Evolutionary conservation across 1,140 invertebrate genomes (phyloP).

Genomic region (Drosophila aff.): DNA sequence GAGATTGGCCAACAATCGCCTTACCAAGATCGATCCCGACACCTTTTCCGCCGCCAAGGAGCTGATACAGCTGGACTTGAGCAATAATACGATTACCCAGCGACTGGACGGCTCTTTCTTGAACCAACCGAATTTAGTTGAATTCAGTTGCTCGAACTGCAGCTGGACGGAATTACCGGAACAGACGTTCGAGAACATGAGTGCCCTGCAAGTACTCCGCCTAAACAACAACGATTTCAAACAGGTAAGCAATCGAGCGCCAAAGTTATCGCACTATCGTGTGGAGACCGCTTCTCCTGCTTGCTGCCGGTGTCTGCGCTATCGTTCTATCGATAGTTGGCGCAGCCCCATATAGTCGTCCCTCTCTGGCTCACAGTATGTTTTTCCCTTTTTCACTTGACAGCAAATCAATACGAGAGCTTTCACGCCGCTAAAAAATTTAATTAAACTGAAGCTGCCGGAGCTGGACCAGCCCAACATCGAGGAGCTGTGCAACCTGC

Average conservation of each 20-base stretch:
- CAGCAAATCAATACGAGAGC: slow-evolving; percentile 84
- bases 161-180: slow-evolving; percentile 76
- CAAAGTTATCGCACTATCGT: slow-evolving; percentile 21
- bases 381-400: slow-evolving; percentile 31
- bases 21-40: slow-evolving; percentile 86
- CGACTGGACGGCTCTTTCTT: slow-evolving; percentile 77
- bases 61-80: slow-evolving; percentile 85
- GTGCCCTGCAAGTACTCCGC: slow-evolving; percentile 82
- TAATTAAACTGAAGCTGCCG: slow-evolving; percentile 79
- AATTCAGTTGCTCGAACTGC: slow-evolving; percentile 78
- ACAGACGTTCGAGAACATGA: slow-evolving; percentile 85
- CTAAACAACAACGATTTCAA: slow-evolving; percentile 85
- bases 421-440: slow-evolving; percentile 73
- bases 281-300: background rate
- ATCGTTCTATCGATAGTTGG: slow-evolving; percentile 54
- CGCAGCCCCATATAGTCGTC: slow-evolving; percentile 48
- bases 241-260: slow-evolving; percentile 62
- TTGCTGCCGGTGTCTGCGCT: background rate
- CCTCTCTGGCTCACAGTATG: slow-evolving; percentile 43
- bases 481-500: slow-evolving; percentile 72
- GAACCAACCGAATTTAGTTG: slow-evolving; percentile 67
- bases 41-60: slow-evolving; percentile 85
- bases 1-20: slow-evolving; percentile 86
- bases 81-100: slow-evolving; percentile 86
- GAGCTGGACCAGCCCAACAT: slow-evolving; percentile 69